Percentiles rank a stretch among this genome's conserved stretches.
phyloP scores from a whole-genome alignment of 2,113 vertebrate genomes.

The Gallinago paraguaiae region DNA sequence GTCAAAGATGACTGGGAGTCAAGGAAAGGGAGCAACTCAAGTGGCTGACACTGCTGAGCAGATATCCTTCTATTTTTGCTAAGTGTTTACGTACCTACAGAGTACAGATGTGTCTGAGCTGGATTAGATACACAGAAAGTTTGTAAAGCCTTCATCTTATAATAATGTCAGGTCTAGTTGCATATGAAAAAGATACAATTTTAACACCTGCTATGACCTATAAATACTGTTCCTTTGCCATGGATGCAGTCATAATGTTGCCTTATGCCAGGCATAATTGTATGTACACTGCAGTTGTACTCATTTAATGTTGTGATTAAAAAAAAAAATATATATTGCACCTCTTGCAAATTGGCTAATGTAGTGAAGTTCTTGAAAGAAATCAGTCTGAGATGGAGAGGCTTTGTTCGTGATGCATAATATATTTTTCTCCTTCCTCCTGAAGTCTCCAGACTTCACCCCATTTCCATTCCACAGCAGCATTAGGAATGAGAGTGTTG shows the following conservation, averaged over 20 bases:
- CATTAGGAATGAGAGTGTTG: background rate
- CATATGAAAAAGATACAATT: background rate
- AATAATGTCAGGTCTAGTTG: background rate
- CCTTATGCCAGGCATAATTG: background rate
- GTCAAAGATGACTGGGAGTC: background rate
- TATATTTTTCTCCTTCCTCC: background rate
- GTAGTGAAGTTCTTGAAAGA: background rate
- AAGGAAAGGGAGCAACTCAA: slow-evolving; percentile 27
- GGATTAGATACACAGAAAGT: background rate
- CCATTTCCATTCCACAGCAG: background rate
- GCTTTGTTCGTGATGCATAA: background rate
- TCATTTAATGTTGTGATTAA: background rate
- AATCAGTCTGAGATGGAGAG: background rate
- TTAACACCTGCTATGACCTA: background rate
- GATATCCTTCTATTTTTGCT: slow-evolving; percentile 24
- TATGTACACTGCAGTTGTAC: background rate
- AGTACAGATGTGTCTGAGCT: background rate
- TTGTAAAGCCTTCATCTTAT: background rate
- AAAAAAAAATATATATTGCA: background rate
- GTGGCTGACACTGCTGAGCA: slow-evolving; percentile 9
- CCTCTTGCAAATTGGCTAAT: background rate
- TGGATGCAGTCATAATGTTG: background rate
- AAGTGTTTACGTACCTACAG: background rate
- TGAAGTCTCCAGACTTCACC: background rate
- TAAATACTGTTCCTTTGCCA: background rate